Evolutionary conservation across 1,140 invertebrate species (phyloP).

Genomic region (Eufriesea mexicana): DNA sequence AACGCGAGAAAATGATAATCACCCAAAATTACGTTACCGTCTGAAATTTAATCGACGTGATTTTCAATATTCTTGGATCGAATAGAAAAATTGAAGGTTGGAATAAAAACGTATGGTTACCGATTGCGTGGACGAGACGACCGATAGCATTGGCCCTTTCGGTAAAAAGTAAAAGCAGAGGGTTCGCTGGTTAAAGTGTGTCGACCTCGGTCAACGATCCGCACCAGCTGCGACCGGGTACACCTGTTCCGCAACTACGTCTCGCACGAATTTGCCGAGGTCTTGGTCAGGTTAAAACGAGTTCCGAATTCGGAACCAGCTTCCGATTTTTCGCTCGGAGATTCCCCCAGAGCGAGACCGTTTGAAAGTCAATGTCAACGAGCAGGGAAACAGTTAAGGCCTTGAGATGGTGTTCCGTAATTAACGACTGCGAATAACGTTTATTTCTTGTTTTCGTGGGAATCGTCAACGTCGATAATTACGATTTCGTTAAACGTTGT

Average conservation of each 20-base stretch:
- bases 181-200: conserved; percentile 40
- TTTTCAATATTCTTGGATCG: too few relatives aligned
- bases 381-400: too few relatives aligned
- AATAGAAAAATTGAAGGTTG: too few relatives aligned
- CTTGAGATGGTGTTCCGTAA: too few relatives aligned
- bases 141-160: conserved; percentile 21
- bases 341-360: too few relatives aligned
- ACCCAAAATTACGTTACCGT: too few relatives aligned
- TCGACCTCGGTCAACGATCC: conserved; percentile 53
- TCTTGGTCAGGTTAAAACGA: conserved; percentile 3
- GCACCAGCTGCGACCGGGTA: conserved; percentile 24
- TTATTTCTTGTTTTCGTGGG: background rate
- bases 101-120: too few relatives aligned
- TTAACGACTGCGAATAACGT: too few relatives aligned
- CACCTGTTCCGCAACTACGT: conserved; percentile 29
- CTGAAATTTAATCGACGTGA: too few relatives aligned
- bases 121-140: too few relatives aligned
- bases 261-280: conserved; percentile 13
- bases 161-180: conserved; percentile 62
- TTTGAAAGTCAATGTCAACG: background rate
- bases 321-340: background rate
- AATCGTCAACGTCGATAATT: too few relatives aligned
- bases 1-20: background rate
- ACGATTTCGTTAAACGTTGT: too few relatives aligned
- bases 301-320: conserved; percentile 8